Evolutionary conservation across 1,140 invertebrate genomes (phyloP), one percentile per base, ranked within the genome.

Genomic region (Rhynchophorus ferrugineus): DNA sequence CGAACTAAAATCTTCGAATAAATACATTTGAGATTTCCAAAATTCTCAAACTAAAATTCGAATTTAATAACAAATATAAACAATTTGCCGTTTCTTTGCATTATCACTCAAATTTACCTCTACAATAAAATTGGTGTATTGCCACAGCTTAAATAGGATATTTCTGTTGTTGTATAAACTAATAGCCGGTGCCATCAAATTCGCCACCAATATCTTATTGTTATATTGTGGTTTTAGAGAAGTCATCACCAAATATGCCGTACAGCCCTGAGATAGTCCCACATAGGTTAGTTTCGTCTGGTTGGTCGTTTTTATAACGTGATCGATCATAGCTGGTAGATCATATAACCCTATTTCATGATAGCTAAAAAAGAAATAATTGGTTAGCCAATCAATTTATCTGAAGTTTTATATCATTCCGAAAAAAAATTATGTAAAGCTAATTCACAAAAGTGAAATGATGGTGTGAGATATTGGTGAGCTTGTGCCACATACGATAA

Each of bases 141-240:
- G 3, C 19, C 13, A 44, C 17, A 44, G 14, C 24, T 18, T 13
- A 13, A 48, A 21, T 1, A 50, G 3, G 2, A 35, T 33, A 11
- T 22, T 50, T 5, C 33, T 50, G n/a, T n/a, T 42, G 21, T 61
- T 44, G n/a, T 36, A 37, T 44, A 58, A 51, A 21, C 36, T 58
- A n/a, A 54, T 57, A 36, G 61, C 51, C n/a, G 61, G 61, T 14
- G 57, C 59, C 17, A 61, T 45, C 13, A 42, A 18, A 29, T 44
- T 43, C 18, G 36, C 44, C 7, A 59, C 9, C 11, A 33, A 63
- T 14, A 80, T 69, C 57, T 79, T 79, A 0, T 68, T 54, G 58
- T 80, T 81, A 52, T 80, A 82, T 49, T 81, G 73, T 0, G 85
- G 80, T 14, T 71, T 69, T 19, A 72, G 72, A 11, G 79, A 79